These are phyloP conservation scores for Acronicta aceris DNA, from an alignment of 2,888 invertebrate species.

Conservation along the genomic window DNA sequence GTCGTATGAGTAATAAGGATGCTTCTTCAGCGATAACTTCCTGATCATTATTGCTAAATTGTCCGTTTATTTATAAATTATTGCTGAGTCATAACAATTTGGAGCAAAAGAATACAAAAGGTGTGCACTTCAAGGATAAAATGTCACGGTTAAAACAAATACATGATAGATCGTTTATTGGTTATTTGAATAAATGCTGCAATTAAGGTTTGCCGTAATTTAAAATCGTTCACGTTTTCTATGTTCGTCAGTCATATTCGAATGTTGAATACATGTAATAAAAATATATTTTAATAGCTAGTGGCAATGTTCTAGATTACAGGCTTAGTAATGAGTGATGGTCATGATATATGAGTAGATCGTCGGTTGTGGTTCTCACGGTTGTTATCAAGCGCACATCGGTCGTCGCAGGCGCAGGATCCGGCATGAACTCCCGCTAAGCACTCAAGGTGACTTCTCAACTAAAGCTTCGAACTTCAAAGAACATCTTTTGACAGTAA, in stretches of 20 bases:
- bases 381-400: conserved; percentile 48
- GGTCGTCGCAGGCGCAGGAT: conserved; percentile 34
- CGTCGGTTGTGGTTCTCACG: conserved; percentile 50
- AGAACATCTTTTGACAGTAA: conserved; percentile 35
- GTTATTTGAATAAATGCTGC: conserved; percentile 46
- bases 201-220: conserved; percentile 45
- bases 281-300: conserved; percentile 28
- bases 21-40: conserved; percentile 63
- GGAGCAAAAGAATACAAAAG: conserved; percentile 48
- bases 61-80: conserved; percentile 45
- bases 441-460: conserved; percentile 39
- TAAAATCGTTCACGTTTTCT: conserved; percentile 51
- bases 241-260: conserved; percentile 17
- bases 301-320: conserved; percentile 50
- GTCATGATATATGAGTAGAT: conserved; percentile 42
- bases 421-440: conserved; percentile 28
- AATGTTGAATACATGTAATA: conserved; percentile 23
- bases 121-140: conserved; percentile 49
- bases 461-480: conserved; percentile 19
- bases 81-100: conserved; percentile 54
- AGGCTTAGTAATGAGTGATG: conserved; percentile 39
- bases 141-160: conserved; percentile 55
- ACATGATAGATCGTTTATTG: conserved; percentile 48
- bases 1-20: conserved; percentile 74
- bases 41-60: conserved; percentile 48